Base-by-base conservation (phyloP, 2,888 invertebrate genomes). In the Campopleginae sp. region DNA sequence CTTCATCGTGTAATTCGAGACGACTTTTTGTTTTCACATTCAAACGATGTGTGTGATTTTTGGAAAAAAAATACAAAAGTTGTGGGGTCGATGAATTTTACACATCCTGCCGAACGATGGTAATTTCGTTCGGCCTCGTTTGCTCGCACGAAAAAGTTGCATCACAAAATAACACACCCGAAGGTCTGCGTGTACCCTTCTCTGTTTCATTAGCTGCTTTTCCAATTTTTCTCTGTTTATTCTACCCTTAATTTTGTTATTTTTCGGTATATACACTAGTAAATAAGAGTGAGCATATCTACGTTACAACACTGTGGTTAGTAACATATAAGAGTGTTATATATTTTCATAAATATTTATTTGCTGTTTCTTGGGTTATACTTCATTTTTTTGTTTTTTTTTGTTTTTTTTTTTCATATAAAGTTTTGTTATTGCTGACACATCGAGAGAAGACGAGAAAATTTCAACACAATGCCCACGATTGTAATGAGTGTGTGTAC, bases 341-440 rank as follows among this genome's bases (percentile, higher is more conserved):
- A 48, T 74, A 80, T 72, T 61, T 76, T 78, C 76, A 76, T 82
- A 82, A 82, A 82, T 82, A 82, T 85, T 85, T 79, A 85, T 82
- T 85, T 78, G 51, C 71, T 75, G 68, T 51, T 68, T 63, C 27
- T 61, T 74, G 38, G 38, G 38, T 38, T 38, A 23, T 72, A 19
- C 42, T 80, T 61, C 42, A 51, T 70, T 2, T 42, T 81, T 78
- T 75, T 78, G 70, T 66, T 72, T 27, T 61, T 70, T 74, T 78
- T 71, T 31, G 33, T 81, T 31, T 68, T 75, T 74, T 75, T 75
- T 75, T 76, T 77, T 44, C 74, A 78, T 82, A 85, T 80, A 85
- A 85, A 82, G 74, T 85, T 85, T 58, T 74, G 61, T 85, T 85
- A 82, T 80, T 82, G 82, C 85, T 82, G 85, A 80, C 76, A 85